Evolutionary conservation across 2,888 invertebrate species (phyloP).

Genomic region (Auanema sp.): DNA sequence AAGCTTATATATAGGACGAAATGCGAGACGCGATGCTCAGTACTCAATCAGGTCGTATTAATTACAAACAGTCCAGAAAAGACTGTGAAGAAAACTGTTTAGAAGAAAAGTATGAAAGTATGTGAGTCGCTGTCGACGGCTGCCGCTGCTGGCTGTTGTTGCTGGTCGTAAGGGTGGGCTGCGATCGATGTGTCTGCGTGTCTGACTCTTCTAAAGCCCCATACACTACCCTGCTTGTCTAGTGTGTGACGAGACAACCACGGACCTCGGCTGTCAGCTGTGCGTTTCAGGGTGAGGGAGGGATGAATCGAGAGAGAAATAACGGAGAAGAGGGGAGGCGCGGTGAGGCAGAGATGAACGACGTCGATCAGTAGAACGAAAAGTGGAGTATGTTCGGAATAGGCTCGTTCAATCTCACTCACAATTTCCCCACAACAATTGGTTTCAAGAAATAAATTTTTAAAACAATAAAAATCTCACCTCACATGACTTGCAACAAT

Average conservation of each 20-base stretch:
- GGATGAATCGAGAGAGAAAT: slow-evolving; percentile 1
- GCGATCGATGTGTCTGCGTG: slow-evolving; percentile 25
- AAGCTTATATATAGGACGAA: background rate
- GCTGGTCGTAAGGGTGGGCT: background rate
- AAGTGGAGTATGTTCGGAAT: background rate
- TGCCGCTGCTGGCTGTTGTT: slow-evolving; percentile 13
- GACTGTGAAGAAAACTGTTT: too few species aligned
- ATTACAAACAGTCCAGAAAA: too few species aligned
- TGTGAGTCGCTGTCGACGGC: slow-evolving; percentile 10
- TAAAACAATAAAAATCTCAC: too few species aligned
- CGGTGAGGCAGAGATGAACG: background rate
- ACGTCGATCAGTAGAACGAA: slow-evolving; percentile 5
- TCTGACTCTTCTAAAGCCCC: slow-evolving; percentile 8
- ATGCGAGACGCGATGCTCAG: background rate
- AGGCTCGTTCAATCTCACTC: background rate
- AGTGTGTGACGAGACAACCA: too few species aligned
- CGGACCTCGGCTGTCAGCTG: too few species aligned
- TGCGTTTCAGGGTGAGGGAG: too few species aligned
- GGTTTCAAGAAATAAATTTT: too few species aligned
- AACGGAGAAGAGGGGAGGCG: background rate
- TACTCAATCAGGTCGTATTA: too few species aligned
- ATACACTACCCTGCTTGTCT: slow-evolving; percentile 11
- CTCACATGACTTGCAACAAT: too few species aligned
- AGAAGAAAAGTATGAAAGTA: background rate
- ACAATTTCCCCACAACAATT: too few species aligned